A percentile compares a stretch with the other conserved stretches of the same genome.
Conservation (phyloP, 1,140 invertebrate species). For the Drosophila virilis region DNA sequence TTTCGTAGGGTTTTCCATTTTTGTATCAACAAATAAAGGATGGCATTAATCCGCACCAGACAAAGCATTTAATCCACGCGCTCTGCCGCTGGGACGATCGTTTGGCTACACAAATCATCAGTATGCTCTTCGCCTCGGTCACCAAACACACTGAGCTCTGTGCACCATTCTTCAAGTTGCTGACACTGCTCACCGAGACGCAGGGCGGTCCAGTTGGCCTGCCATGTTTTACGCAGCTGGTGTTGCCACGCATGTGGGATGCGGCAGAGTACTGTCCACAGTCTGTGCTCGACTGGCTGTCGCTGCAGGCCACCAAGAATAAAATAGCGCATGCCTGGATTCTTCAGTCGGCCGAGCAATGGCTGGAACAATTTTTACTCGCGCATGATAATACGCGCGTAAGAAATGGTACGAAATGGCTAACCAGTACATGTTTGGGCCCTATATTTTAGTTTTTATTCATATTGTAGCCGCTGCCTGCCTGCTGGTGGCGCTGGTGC, state of each 20-base stretch:
- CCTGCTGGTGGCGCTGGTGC: slow-evolving; percentile 94
- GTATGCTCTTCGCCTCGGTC: slow-evolving; percentile 95
- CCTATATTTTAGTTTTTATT: not conserved
- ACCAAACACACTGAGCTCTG: slow-evolving; percentile 94
- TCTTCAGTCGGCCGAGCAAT: slow-evolving; percentile 92
- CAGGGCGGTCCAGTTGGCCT: slow-evolving; percentile 91
- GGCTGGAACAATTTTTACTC: slow-evolving; percentile 95
- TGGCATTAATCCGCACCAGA: slow-evolving; percentile 95
- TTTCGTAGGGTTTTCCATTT: slow-evolving; percentile 93
- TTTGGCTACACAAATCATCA: slow-evolving; percentile 92
- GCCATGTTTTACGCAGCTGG: slow-evolving; percentile 94
- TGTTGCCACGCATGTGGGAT: slow-evolving; percentile 95
- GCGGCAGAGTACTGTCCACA: slow-evolving; percentile 95
- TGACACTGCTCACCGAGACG: slow-evolving; percentile 91
- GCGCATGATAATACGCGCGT: slow-evolving; percentile 94
- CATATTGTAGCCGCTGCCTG: slow-evolving; percentile 90
- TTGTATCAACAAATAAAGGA: slow-evolving; percentile 97
- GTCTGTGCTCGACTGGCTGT: slow-evolving; percentile 95
- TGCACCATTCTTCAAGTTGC: slow-evolving; percentile 95
- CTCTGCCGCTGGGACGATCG: slow-evolving; percentile 95
- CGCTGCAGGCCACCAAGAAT: slow-evolving; percentile 93
- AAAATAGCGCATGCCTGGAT: slow-evolving; percentile 95
- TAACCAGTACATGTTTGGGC: not conserved
- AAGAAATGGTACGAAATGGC: slow-evolving; percentile 87
- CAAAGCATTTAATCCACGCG: slow-evolving; percentile 95